phyloP scores from a whole-genome alignment of 2,113 vertebrate genomes.

The Machaerirhynchus nigripectus region DNA sequence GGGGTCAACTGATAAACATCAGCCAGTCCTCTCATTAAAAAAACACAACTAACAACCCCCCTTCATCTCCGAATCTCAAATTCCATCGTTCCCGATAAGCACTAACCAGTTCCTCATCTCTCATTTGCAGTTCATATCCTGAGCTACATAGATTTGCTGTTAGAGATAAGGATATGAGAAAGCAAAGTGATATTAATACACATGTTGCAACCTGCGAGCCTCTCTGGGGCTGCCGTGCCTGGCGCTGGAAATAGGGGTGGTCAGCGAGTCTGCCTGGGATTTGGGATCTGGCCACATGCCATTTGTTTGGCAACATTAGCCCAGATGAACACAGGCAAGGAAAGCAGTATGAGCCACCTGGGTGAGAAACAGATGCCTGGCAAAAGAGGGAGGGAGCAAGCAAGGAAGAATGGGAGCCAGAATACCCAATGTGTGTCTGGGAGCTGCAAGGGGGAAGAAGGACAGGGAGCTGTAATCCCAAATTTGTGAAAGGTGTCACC shows the following conservation, averaged over 20 bases:
- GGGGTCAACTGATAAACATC: conserved; percentile 55
- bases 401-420: fast-evolving
- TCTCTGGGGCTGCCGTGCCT: not conserved
- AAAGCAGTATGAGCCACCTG: not conserved
- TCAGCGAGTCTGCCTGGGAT: not conserved
- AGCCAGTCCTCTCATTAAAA: conserved; percentile 24
- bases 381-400: not conserved
- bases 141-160: conserved; percentile 14
- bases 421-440: fast-evolving
- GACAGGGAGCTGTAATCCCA: not conserved
- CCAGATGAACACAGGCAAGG: not conserved
- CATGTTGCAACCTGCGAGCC: not conserved
- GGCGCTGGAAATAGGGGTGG: not conserved
- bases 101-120: conserved; percentile 33
- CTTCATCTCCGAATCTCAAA: conserved; percentile 40
- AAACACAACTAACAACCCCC: not conserved
- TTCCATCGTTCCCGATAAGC: conserved; percentile 21
- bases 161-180: conserved; percentile 35
- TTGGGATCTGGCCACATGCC: not conserved
- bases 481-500: not conserved
- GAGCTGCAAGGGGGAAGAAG: not conserved
- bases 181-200: not conserved
- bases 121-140: conserved; percentile 52
- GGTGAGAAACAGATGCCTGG: not conserved
- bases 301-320: not conserved